Percentiles rank a stretch among this genome's conserved stretches.
Evolutionary conservation across 1,140 invertebrate species (phyloP).

Genomic region (Drosophila burlai): DNA sequence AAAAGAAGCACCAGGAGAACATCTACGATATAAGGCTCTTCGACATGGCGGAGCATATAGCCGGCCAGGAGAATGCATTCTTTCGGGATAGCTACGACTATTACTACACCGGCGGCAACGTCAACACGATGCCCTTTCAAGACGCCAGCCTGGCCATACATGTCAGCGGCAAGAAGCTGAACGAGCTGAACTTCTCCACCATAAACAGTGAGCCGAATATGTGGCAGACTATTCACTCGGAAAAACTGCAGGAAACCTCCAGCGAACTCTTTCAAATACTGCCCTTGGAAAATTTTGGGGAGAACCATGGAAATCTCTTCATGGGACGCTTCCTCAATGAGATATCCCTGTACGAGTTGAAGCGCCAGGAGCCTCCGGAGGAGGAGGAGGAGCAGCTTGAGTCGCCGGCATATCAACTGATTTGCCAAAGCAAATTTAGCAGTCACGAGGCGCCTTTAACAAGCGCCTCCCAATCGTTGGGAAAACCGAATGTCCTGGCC

Average conservation of each 20-base stretch:
- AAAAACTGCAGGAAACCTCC: slow-evolving; percentile 19
- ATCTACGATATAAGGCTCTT: slow-evolving; percentile 41
- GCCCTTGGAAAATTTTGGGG: slow-evolving; percentile 34
- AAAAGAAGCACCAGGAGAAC: slow-evolving; percentile 25
- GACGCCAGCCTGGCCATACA: slow-evolving; percentile 43
- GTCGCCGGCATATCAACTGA: slow-evolving; percentile 20
- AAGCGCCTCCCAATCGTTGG: slow-evolving; percentile 43
- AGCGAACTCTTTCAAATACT: slow-evolving; percentile 63
- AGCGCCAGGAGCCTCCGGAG: not conserved
- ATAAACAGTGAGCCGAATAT: slow-evolving; percentile 36
- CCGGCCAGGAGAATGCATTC: slow-evolving; percentile 49
- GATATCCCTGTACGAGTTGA: slow-evolving; percentile 52
- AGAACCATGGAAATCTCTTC: slow-evolving; percentile 26
- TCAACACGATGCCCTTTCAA: slow-evolving; percentile 36
- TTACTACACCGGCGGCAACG: slow-evolving; percentile 67
- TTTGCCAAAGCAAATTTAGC: slow-evolving; percentile 34
- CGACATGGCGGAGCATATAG: slow-evolving; percentile 65
- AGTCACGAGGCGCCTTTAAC: slow-evolving; percentile 34
- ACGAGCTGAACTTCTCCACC: slow-evolving; percentile 46
- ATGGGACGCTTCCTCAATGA: slow-evolving; percentile 55
- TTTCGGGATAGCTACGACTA: slow-evolving; percentile 72
- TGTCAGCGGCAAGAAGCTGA: slow-evolving; percentile 44
- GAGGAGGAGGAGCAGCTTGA: not conserved
- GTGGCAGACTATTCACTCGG: slow-evolving; percentile 45
- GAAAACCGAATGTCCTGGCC: slow-evolving; percentile 31